Base-by-base conservation (phyloP, 2,888 invertebrate genomes). In the Troides helena region DNA sequence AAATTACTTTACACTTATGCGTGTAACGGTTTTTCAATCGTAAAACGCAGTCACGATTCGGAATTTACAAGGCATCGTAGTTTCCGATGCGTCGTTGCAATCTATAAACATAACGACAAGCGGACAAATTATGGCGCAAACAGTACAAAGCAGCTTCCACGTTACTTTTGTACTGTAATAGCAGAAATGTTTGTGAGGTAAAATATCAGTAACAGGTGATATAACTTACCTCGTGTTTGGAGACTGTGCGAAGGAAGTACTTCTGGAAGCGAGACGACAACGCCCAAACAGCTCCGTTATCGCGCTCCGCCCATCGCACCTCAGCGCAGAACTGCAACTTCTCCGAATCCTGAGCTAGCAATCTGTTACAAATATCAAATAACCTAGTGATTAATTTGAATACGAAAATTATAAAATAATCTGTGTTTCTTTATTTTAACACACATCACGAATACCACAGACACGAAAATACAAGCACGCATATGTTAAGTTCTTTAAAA, bases 291-390 rank as follows among this genome's bases (percentile, higher is more conserved):
- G 94, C 94, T 10, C 95, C 95, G 56, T 94, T 94, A 85, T 97
- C 97, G 0, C 94, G 91, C 71, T 93, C 94, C 0, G 94, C 93
- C 90, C 95, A 95, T 73, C 95, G 88, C 69, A 97, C 93, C 76
- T 97, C 97, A 0, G 97, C 95, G 36, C 95, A 94, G 85, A 97
- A 97, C 85, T 97, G 97, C 39, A 97, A 88, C 71, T 94, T 92
- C 75, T 95, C 95, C 0, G 95, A 93, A 81, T 96, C 96, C 78
- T 95, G 95, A 0, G 96, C 95, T 53, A 97, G 77, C 65, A 97
- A 93, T 71, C 96, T 96, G 85, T 0, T 14, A 58, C 25, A 58
- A 3, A 23, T 58, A 58, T 8, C 18, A 53, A n/a, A 53, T n/a
- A 53, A n/a, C 1, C 18, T 18, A 53, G 50, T 50, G 14, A 50